phyloP scores from a whole-genome alignment of 2,888 invertebrate genomes.

The Protodeltote pygarga region DNA sequence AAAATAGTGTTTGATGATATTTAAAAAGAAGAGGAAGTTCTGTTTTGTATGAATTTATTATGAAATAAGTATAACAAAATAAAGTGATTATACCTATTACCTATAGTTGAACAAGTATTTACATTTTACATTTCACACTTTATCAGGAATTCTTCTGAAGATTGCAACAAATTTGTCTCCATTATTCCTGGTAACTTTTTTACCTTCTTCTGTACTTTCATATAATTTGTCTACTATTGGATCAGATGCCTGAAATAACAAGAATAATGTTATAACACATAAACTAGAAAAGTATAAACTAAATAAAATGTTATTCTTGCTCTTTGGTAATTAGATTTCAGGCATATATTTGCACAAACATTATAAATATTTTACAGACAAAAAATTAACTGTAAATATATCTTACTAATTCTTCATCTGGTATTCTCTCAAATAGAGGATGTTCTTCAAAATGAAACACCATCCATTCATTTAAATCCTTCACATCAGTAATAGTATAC shows the following conservation, averaged over 20 bases:
- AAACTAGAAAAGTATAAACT: too few relatives aligned
- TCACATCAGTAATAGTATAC: slow-evolving; percentile 99
- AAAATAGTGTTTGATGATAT: too few relatives aligned
- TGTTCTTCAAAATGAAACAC: slow-evolving; percentile 95
- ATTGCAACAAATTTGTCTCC: slow-evolving; percentile 98
- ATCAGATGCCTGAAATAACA: slow-evolving; percentile 90
- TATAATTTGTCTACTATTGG: slow-evolving; percentile 95
- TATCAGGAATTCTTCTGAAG: slow-evolving; percentile 89
- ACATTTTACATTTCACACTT: slow-evolving; percentile 36
- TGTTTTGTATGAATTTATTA: slow-evolving; percentile 30
- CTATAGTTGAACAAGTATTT: slow-evolving; percentile 21
- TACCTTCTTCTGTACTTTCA: slow-evolving; percentile 98
- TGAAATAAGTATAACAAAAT: slow-evolving; percentile 31
- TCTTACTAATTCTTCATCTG: slow-evolving; percentile 91
- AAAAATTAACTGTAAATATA: not conserved
- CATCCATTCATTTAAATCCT: slow-evolving; percentile 99
- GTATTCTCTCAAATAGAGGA: slow-evolving; percentile 93
- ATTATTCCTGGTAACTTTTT: slow-evolving; percentile 98
- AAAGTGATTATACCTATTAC: slow-evolving; percentile 36
- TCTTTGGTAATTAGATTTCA: too few relatives aligned
- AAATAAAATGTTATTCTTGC: too few relatives aligned
- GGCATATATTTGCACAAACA: not conserved
- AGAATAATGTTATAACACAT: not conserved
- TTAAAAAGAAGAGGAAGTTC: slow-evolving; percentile 1
- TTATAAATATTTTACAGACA: slow-evolving; percentile 1